phyloP scores from a whole-genome alignment of 2,113 vertebrate species.

The Rhea americana region DNA sequence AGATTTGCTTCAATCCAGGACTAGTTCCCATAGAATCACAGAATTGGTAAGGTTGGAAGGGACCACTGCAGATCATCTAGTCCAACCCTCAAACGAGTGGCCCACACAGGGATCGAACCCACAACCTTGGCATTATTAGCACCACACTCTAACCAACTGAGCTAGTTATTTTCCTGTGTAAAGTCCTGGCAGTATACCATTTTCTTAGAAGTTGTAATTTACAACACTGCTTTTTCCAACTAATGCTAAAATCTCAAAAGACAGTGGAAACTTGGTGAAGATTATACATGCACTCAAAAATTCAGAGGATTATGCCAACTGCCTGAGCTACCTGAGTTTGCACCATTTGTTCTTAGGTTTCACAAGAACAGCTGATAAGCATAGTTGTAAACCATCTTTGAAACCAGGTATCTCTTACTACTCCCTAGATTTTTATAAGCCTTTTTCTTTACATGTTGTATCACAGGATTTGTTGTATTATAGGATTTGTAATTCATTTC shows the following conservation, averaged over 20 bases:
- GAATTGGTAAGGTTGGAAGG: too few species aligned
- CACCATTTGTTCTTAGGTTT: neutral
- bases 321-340: neutral
- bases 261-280: neutral
- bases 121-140: too few species aligned
- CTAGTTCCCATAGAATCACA: neutral
- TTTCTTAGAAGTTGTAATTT: constrained; percentile 29
- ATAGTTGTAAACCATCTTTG: neutral
- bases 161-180: neutral
- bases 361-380: neutral
- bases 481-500: neutral
- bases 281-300: neutral
- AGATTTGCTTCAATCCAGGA: neutral
- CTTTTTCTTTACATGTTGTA: neutral
- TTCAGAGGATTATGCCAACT: neutral
- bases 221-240: neutral
- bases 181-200: neutral
- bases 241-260: neutral
- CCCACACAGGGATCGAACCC: too few species aligned
- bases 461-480: neutral
- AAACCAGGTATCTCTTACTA: neutral
- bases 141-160: too few species aligned
- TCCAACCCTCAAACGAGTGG: too few species aligned
- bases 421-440: neutral
- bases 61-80: too few species aligned